Conservation (phyloP, 1,140 invertebrate species). For the Scaptomyza montana region DNA sequence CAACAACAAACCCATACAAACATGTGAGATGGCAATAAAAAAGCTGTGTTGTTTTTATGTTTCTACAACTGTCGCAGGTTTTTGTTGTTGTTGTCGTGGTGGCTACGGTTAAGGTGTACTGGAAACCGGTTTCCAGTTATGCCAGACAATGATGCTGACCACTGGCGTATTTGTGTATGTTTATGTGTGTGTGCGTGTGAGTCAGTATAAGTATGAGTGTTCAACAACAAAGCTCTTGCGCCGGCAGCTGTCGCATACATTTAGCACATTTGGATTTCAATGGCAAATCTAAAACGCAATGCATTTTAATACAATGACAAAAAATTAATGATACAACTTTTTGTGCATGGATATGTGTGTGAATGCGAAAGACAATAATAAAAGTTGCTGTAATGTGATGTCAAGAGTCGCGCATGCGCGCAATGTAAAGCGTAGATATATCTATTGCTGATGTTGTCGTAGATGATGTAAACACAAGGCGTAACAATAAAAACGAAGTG, state of each 20-base stretch:
- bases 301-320: slow-evolving; percentile 62
- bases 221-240: slow-evolving; percentile 24
- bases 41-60: slow-evolving; percentile 42
- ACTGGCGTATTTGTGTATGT: slow-evolving; percentile 12
- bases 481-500: slow-evolving; percentile 45
- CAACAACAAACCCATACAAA: slow-evolving; percentile 21
- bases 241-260: slow-evolving; percentile 40
- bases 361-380: slow-evolving; percentile 11
- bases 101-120: slow-evolving; percentile 47
- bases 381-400: slow-evolving; percentile 41
- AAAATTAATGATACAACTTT: slow-evolving; percentile 59
- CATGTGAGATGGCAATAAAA: slow-evolving; percentile 33
- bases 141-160: slow-evolving; percentile 64
- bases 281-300: slow-evolving; percentile 60
- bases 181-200: slow-evolving; percentile 18
- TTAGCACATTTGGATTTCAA: slow-evolving; percentile 49
- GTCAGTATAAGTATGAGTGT: slow-evolving; percentile 14
- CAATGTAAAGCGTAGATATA: slow-evolving; percentile 10
- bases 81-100: slow-evolving; percentile 9
- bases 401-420: slow-evolving; percentile 66
- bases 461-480: slow-evolving; percentile 67
- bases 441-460: not conserved
- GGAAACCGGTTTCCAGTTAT: slow-evolving; percentile 67
- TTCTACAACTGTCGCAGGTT: slow-evolving; percentile 62
- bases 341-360: slow-evolving; percentile 2